Percentiles rank a stretch among this genome's conserved stretches.
These are phyloP conservation scores for Tethya wilhelma DNA, from an alignment of 37 sponge, comb jelly and placozoan genomes.

Conservation along the genomic window DNA sequence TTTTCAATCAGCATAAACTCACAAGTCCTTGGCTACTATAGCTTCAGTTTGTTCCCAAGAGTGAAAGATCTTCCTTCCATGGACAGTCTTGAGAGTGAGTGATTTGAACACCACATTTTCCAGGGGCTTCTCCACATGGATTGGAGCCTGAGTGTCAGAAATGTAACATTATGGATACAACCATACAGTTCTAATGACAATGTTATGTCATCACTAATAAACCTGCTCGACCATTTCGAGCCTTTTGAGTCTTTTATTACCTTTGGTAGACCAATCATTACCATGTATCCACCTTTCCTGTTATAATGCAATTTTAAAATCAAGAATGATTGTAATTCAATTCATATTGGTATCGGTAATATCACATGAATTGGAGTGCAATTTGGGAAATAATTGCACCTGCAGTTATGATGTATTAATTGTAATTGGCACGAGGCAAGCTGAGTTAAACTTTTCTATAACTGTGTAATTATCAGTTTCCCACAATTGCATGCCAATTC, in stretches of 20 bases:
- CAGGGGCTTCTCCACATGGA: slow-evolving; percentile 80
- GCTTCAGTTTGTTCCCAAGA: slow-evolving; percentile 85
- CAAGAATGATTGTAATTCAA: neutral
- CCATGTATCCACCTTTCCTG: slow-evolving; percentile 81
- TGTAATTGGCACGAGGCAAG: too few species aligned
- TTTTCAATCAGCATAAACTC: neutral
- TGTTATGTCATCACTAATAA: neutral
- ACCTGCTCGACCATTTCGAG: neutral
- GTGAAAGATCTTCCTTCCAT: slow-evolving; percentile 90
- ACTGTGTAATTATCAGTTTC: too few species aligned
- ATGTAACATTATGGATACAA: neutral
- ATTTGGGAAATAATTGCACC: too few species aligned
- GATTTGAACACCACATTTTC: slow-evolving; percentile 75
- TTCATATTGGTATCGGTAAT: too few species aligned
- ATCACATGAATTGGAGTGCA: too few species aligned
- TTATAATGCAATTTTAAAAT: neutral
- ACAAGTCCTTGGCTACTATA: slow-evolving; percentile 36
- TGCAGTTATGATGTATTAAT: too few species aligned
- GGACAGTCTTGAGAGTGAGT: slow-evolving; percentile 83
- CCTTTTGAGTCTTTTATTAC: slow-evolving; percentile 3
- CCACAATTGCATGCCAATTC: too few species aligned
- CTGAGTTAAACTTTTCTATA: too few species aligned
- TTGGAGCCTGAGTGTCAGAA: slow-evolving; percentile 40
- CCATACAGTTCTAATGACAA: neutral
- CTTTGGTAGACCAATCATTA: slow-evolving; percentile 83